phyloP scores from a whole-genome alignment of 1,140 invertebrate species.

The Dolichoris vasculosae region DNA sequence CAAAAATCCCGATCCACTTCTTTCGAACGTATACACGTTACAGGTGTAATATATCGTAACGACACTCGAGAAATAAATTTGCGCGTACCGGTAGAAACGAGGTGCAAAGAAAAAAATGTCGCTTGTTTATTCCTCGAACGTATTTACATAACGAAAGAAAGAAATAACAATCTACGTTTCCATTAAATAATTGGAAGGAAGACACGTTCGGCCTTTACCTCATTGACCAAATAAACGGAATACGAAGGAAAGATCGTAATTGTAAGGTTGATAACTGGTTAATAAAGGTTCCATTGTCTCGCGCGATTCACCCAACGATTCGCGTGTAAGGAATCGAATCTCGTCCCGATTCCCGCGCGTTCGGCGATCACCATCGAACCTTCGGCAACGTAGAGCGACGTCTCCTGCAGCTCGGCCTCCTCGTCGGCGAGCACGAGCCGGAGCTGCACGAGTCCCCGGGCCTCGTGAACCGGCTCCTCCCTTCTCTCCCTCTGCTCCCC shows the following conservation, averaged over 20 bases:
- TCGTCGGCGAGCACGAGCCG: slow-evolving; percentile 59
- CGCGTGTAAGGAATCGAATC: background rate
- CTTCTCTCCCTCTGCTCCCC: background rate
- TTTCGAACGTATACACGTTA: background rate
- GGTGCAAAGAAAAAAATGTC: background rate
- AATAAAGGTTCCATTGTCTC: background rate
- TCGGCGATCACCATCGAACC: slow-evolving; percentile 55
- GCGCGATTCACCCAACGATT: background rate
- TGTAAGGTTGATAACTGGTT: background rate
- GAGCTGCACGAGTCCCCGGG: slow-evolving; percentile 66
- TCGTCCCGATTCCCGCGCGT: background rate
- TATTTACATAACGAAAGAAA: background rate
- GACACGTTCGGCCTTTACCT: background rate
- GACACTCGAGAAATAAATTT: background rate
- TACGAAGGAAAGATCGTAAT: background rate
- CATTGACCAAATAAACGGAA: background rate
- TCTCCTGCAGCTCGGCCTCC: slow-evolving; percentile 65
- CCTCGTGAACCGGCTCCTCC: background rate
- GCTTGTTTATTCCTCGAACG: background rate
- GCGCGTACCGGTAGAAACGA: background rate
- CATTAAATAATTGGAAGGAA: background rate
- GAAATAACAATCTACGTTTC: background rate
- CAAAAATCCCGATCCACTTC: background rate
- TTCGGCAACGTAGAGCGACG: slow-evolving; percentile 72
- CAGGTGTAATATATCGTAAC: background rate